These are phyloP conservation scores for Erinaceus europaeus DNA, from an alignment of 2,113 vertebrate species.

Conservation along the genomic window DNA sequence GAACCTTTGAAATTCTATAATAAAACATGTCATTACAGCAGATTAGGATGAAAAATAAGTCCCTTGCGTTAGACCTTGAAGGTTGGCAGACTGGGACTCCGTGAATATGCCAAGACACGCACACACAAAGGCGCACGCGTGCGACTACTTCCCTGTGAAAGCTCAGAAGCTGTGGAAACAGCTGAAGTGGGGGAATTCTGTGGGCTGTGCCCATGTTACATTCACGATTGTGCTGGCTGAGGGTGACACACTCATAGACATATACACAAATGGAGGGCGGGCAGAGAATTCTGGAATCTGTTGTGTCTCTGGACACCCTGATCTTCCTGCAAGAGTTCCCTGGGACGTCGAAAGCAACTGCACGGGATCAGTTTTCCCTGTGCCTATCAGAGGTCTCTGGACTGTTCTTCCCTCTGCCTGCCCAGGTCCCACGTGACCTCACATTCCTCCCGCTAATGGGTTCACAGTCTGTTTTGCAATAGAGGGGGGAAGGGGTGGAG, in stretches of 20 bases:
- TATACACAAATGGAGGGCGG: background rate
- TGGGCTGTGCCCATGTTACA: rapidly evolving
- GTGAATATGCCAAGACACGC: constrained; percentile 64
- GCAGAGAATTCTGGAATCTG: background rate
- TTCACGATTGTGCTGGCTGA: background rate
- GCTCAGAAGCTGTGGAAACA: background rate
- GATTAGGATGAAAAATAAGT: constrained; percentile 70
- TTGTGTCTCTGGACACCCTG: rapidly evolving
- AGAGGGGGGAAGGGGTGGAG: background rate
- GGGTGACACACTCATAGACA: rapidly evolving
- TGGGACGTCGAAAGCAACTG: background rate
- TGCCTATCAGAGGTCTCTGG: background rate
- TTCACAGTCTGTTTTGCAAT: constrained; percentile 24
- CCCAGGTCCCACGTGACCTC: background rate
- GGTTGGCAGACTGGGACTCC: constrained; percentile 69
- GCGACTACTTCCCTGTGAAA: constrained; percentile 11
- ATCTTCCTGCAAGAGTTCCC: background rate
- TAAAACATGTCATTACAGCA: constrained; percentile 75
- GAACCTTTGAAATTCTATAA: constrained; percentile 66
- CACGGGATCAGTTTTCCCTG: background rate
- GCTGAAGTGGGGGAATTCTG: background rate
- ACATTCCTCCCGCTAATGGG: background rate
- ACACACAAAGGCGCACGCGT: constrained; percentile 49
- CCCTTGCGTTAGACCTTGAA: constrained; percentile 55
- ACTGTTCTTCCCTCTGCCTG: background rate